Percentiles rank a stretch among this genome's conserved stretches.
Conservation (phyloP, 1,140 invertebrate species). For the Panonychus citri region DNA sequence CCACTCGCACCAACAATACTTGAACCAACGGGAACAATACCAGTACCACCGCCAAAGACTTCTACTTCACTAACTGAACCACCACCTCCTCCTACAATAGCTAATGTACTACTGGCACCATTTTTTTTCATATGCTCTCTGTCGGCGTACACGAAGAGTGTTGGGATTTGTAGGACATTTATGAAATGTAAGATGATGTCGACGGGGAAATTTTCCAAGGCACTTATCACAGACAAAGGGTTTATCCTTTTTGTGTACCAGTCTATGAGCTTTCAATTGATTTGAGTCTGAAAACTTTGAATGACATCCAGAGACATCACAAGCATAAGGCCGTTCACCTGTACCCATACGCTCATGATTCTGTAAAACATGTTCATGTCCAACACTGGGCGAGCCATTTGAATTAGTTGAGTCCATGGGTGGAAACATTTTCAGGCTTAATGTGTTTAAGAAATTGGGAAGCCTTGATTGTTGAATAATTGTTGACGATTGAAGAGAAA, state of each 20-base stretch:
- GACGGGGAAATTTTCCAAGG: slow-evolving; percentile 45
- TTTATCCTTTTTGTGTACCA: slow-evolving; percentile 71
- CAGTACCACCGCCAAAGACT: too few species aligned
- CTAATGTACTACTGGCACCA: too few species aligned
- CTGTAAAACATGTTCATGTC: not conserved
- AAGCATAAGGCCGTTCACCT: slow-evolving; percentile 87
- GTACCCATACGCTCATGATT: slow-evolving; percentile 79
- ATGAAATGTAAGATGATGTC: slow-evolving; percentile 61
- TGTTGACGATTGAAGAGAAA: too few species aligned
- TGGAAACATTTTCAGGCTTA: too few species aligned
- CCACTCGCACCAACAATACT: not conserved
- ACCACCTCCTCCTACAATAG: not conserved
- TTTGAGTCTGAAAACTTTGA: slow-evolving; percentile 79
- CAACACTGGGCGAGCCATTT: not conserved
- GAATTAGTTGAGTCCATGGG: not conserved
- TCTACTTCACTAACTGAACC: too few species aligned
- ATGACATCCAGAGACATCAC: slow-evolving; percentile 43
- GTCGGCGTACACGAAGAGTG: slow-evolving; percentile 19
- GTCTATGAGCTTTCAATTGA: slow-evolving; percentile 66
- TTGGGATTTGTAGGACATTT: slow-evolving; percentile 37
- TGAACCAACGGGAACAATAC: too few species aligned
- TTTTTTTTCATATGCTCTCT: slow-evolving; percentile 14
- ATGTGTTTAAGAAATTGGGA: too few species aligned
- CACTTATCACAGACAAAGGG: slow-evolving; percentile 56
- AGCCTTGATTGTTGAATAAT: too few species aligned